Conservation (phyloP, 2,797 vertebrate species). For the Chaunax sp. region DNA sequence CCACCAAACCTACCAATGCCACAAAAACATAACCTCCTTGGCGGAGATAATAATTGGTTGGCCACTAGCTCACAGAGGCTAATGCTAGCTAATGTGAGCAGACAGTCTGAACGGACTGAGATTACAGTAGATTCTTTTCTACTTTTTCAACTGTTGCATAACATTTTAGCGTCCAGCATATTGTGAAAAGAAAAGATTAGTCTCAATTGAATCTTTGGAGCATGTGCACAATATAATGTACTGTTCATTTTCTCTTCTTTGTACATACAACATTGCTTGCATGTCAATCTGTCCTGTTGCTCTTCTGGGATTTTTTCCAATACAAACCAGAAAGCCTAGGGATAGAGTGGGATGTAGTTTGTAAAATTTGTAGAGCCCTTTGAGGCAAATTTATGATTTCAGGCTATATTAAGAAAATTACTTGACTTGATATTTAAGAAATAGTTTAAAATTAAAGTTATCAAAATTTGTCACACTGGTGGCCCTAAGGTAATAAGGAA, state of each 20-base stretch:
- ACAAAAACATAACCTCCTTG: too few species aligned
- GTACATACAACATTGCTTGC: neutral
- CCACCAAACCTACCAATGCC: too few species aligned
- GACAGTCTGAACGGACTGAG: too few species aligned
- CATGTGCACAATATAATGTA: neutral
- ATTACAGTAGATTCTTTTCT: too few species aligned
- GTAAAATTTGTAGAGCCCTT: constrained; percentile 1
- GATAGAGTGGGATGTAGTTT: neutral
- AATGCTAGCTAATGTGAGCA: too few species aligned
- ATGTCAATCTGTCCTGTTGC: too few species aligned
- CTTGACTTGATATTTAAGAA: constrained; percentile 5
- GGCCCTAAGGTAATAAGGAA: neutral
- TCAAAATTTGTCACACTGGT: neutral
- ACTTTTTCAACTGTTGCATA: neutral
- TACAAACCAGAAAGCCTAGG: neutral
- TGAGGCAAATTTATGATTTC: constrained; percentile 9
- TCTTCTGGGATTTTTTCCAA: neutral
- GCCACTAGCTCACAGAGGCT: too few species aligned
- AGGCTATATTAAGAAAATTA: neutral
- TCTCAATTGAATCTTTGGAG: neutral
- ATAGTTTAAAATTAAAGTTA: constrained; percentile 4
- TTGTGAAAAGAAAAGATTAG: neutral
- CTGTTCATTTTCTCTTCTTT: neutral
- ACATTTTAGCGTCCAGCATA: neutral
- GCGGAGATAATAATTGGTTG: too few species aligned